Percentiles rank a stretch among this genome's conserved stretches.
Evolutionary conservation across 2,888 invertebrate species (phyloP).

Genomic region (Aquatica leii): DNA sequence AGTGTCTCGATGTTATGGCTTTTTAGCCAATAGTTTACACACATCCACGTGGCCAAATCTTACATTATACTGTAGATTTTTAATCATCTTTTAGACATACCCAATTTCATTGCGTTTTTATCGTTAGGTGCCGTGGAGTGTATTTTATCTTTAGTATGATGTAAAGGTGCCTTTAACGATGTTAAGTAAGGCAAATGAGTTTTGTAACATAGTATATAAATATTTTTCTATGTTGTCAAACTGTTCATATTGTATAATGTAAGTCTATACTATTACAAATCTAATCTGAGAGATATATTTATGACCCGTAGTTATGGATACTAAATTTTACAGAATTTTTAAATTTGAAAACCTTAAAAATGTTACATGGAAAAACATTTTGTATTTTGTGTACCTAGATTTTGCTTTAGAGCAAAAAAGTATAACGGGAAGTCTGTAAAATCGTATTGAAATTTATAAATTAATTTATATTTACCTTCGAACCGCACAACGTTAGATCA

Average conservation of each 20-base stretch:
- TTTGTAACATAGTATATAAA: conserved; percentile 74
- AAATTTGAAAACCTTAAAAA: conserved; percentile 28
- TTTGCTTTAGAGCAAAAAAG: conserved; percentile 20
- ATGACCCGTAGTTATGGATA: conserved; percentile 51
- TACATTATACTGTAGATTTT: conserved; percentile 37
- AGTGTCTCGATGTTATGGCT: conserved; percentile 60
- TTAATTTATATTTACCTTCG: no score
- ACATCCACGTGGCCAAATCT: conserved; percentile 59
- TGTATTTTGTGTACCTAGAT: conserved; percentile 33
- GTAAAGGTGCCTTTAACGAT: conserved; percentile 64
- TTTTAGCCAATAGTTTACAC: conserved; percentile 58
- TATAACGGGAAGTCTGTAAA: conserved; percentile 26
- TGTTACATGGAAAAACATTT: conserved; percentile 27
- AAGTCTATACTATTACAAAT: conserved; percentile 52
- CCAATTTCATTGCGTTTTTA: conserved; percentile 24
- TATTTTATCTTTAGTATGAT: conserved; percentile 50
- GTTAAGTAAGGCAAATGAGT: conserved; percentile 73
- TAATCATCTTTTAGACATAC: conserved; percentile 22
- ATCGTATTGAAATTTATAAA: conserved; percentile 20
- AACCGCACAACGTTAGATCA: no score
- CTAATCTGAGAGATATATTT: conserved; percentile 57
- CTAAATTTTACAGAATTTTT: conserved; percentile 30
- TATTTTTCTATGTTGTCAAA: conserved; percentile 75
- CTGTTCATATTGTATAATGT: conserved; percentile 58
- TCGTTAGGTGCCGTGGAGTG: conserved; percentile 35